Conservation (phyloP, 2,797 vertebrate genomes). For the Decapterus maruadsi region DNA sequence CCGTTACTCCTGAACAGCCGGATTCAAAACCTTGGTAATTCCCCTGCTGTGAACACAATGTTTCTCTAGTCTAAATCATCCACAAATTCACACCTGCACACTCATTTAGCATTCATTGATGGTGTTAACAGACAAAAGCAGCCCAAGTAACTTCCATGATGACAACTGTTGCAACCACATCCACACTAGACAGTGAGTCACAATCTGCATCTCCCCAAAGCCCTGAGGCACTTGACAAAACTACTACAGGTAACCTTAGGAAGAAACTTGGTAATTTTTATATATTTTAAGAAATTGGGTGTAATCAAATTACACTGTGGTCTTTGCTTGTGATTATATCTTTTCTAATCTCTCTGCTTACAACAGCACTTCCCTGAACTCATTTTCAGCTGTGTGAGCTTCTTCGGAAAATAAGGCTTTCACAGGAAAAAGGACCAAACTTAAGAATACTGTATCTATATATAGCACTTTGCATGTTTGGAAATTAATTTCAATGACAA, state of each 20-base stretch:
- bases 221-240: neutral
- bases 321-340: neutral
- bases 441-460: neutral
- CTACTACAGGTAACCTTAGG: slow-evolving; percentile 3
- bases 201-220: neutral
- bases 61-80: slow-evolving; percentile 30
- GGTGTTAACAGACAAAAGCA: slow-evolving; percentile 76
- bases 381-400: neutral
- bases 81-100: slow-evolving; percentile 34
- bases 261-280: slow-evolving; percentile 7
- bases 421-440: neutral
- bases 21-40: slow-evolving; percentile 4
- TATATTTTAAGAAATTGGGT: neutral
- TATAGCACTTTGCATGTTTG: neutral
- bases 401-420: neutral
- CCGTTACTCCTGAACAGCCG: neutral
- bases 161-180: slow-evolving; percentile 24
- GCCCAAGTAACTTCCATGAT: slow-evolving; percentile 40
- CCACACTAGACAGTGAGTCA: slow-evolving; percentile 35
- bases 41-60: neutral
- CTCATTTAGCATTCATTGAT: slow-evolving; percentile 66
- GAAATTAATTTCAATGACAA: neutral
- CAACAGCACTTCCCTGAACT: neutral
- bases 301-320: neutral
- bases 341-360: neutral